Base-by-base conservation (phyloP, 2,888 invertebrate species). In the Cacoxenus indagator region DNA sequence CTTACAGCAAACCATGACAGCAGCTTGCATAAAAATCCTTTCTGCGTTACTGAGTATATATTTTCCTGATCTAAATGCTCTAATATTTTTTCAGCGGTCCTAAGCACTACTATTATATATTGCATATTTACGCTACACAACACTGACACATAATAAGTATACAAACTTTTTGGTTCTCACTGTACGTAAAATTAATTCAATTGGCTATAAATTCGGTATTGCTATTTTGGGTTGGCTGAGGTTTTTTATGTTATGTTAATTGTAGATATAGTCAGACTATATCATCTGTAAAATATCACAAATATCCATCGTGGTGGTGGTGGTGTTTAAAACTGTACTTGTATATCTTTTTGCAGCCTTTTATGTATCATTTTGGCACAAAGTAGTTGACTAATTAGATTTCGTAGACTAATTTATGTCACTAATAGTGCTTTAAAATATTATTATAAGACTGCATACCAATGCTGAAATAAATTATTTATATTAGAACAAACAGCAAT, bases 401-500 rank as follows among this genome's bases (percentile, higher is more conserved):
- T n/a, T 14, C 29, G 24, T 43, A n/a, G 17, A 48, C n/a, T 48
- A 26, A 62, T 26, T 62, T 37, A 11, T 37, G 26, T 62, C 17
- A 11, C 45, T 62, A 62, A 37, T 26, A 62, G 51, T 9, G 19
- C 22, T 14, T n/a, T 62, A 24, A 8, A 29, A 64, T 11, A 55
- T 65, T 43, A 55, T 24, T 11, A 61, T 43, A 43, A 9, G 8
- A 2, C 54, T n/a, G n/a, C n/a, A n/a, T n/a, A n/a, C n/a, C n/a
- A n/a, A n/a, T n/a, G n/a, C n/a, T n/a, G 59, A n/a, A 11, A 37
- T 17, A 11, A 24, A 51, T 54, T 57, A 24, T 51, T 37, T 73
- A 69, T 67, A 72, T 68, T 76, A 86, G 87, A 83, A 82, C 78
- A 67, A 91, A 89, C 84, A 86, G 82, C 76, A 84, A 86, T 70